Evolutionary conservation across 2,113 vertebrate species (phyloP), one percentile per base, ranked within the genome.

Genomic region (Acrocephalus arundinaceus): DNA sequence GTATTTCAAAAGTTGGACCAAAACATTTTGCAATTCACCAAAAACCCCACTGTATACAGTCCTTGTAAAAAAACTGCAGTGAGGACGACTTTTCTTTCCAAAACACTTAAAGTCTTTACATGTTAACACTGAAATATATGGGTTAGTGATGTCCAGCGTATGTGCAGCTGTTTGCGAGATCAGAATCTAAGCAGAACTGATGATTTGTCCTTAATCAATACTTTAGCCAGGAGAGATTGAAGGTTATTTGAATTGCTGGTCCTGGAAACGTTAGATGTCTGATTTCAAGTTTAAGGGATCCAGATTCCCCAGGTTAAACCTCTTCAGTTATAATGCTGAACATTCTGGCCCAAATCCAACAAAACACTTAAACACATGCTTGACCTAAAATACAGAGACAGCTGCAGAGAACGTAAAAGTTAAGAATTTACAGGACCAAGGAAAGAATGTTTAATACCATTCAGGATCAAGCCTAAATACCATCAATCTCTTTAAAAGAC

Each of bases 281-380:
- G 41, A 93, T 90, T 96, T 90, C 72, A 85, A 37, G 39, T 88
- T 88, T 94, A 93, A 90, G 46, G 18, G 67, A 80, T 74, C 18
- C 75, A 85, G 85, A 97, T 82, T 87, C 95, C 37, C 61, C 77
- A 91, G 84, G 84, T 97, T 94, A 77, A 94, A 92, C 15, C 48
- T 74, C 65, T 92, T 77, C 35, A 84, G 72, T 86, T 77, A 77
- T 59, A 92, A 63, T 35, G 62, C 78, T 94, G 55, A 82, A 54
- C 41, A 80, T 85, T 70, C 78, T 96, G 95, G 94, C 81, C 51
- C 55, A 70, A 83, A 63, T 95, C 93, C 92, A 95, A 15, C 71
- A 84, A 87, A 96, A 94, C 87, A 90, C 93, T 96, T 94, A 90
- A 92, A 94, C 68, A 90, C 48, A 80, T 92, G 57, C 52, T 96